Evolutionary conservation across 1,140 invertebrate species (phyloP).

Genomic region (Chironomus striatipennis): DNA sequence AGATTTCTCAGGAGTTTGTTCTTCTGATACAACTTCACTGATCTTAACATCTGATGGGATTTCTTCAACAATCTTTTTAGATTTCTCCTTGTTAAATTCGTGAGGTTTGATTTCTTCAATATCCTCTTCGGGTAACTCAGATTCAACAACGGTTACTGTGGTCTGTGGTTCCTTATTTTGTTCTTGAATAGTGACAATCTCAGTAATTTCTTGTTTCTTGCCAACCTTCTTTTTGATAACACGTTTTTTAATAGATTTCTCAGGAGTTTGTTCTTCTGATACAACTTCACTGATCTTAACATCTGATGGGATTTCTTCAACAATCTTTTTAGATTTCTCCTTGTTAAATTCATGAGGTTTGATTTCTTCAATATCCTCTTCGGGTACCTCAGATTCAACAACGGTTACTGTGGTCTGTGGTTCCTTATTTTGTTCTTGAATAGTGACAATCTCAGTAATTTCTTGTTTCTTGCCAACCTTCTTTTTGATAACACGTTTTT

Average conservation of each 20-base stretch:
- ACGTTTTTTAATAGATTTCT: conserved; percentile 40
- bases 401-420: conserved; percentile 37
- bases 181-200: conserved; percentile 41
- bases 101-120: conserved; percentile 35
- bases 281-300: conserved; percentile 32
- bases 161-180: conserved; percentile 39
- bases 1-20: conserved; percentile 34
- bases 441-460: conserved; percentile 40
- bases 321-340: conserved; percentile 32
- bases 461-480: conserved; percentile 38
- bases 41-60: conserved; percentile 25
- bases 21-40: conserved; percentile 36
- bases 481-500: conserved; percentile 38
- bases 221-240: conserved; percentile 40
- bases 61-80: conserved; percentile 25
- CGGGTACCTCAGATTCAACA: conserved; percentile 30
- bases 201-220: conserved; percentile 40
- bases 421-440: conserved; percentile 41
- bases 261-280: conserved; percentile 38
- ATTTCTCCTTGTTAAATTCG: conserved; percentile 28
- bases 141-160: conserved; percentile 35
- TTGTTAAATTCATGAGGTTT: conserved; percentile 30
- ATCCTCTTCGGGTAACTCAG: conserved; percentile 32
- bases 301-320: conserved; percentile 32
- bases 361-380: conserved; percentile 31